phyloP scores from a whole-genome alignment of 2,113 vertebrate species.

The Datnioides undecimradiatus region DNA sequence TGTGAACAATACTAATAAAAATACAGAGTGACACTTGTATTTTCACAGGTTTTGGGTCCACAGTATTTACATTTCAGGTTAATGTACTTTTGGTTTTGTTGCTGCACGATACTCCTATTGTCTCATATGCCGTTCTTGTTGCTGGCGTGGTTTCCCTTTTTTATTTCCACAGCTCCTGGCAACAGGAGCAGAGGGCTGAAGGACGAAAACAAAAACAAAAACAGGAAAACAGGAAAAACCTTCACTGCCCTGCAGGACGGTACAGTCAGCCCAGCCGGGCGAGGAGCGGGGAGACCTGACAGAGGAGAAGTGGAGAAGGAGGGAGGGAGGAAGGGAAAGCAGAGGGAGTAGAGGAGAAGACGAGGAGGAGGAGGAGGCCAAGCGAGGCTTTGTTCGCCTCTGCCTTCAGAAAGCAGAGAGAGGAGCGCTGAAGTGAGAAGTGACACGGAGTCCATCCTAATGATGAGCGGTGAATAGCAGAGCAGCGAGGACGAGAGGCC shows the following conservation, averaged over 20 bases:
- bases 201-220: background rate
- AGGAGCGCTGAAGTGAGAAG: slow-evolving; percentile 59
- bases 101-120: background rate
- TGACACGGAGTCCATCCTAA: slow-evolving; percentile 69
- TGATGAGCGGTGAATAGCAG: slow-evolving; percentile 55
- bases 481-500: slow-evolving; percentile 44
- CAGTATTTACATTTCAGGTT: slow-evolving; percentile 2
- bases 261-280: slow-evolving; percentile 24
- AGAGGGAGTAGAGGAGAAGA: slow-evolving; percentile 9
- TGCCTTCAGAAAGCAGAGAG: slow-evolving; percentile 31
- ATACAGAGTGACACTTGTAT: background rate
- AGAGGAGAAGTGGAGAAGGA: slow-evolving; percentile 19
- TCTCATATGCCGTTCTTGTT: background rate
- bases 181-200: background rate
- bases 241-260: slow-evolving; percentile 47
- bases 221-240: background rate
- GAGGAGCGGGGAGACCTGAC: slow-evolving; percentile 48
- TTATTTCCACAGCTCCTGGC: slow-evolving; percentile 23
- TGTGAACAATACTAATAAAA: background rate
- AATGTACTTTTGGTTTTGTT: background rate
- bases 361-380: slow-evolving; percentile 9
- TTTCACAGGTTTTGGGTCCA: background rate
- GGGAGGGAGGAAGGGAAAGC: background rate
- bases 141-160: slow-evolving; percentile 18
- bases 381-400: slow-evolving; percentile 55